These are phyloP conservation scores for Meta bourneti DNA, from an alignment of 2,888 invertebrate species.

Conservation along the genomic window DNA sequence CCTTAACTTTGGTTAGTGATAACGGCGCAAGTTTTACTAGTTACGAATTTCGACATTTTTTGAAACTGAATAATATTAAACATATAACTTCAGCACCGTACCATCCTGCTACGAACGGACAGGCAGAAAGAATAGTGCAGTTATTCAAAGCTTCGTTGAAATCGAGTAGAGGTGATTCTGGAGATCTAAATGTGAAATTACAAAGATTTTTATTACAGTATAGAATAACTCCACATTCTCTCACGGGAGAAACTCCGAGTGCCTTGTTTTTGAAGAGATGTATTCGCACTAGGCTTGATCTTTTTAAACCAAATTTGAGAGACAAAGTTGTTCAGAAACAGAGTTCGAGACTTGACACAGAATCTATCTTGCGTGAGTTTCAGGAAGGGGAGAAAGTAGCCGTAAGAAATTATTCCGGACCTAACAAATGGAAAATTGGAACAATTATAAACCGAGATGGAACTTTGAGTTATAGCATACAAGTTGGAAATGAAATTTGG, in stretches of 20 bases:
- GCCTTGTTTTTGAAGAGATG: conserved; percentile 54
- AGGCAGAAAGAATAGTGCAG: conserved; percentile 77
- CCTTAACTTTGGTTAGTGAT: conserved; percentile 58
- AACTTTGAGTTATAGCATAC: conserved; percentile 50
- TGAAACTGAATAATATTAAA: conserved; percentile 76
- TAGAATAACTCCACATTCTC: conserved; percentile 59
- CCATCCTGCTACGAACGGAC: conserved; percentile 78
- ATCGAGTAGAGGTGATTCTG: conserved; percentile 59
- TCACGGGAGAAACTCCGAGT: conserved; percentile 57
- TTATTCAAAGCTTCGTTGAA: conserved; percentile 60
- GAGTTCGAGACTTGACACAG: conserved; percentile 22
- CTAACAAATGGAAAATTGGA: too few species aligned
- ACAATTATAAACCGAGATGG: too few species aligned
- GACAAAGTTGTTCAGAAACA: conserved; percentile 13
- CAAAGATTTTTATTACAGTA: conserved; percentile 42
- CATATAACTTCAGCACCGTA: conserved; percentile 76
- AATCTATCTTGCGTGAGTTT: conserved; percentile 20
- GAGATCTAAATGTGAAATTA: not conserved
- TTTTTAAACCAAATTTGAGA: conserved; percentile 15
- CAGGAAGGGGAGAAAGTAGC: conserved; percentile 19
- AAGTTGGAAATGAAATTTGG: conserved; percentile 60
- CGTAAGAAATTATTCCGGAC: conserved; percentile 29
- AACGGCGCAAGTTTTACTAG: conserved; percentile 64
- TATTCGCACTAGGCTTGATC: not conserved
- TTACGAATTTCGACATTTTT: conserved; percentile 49